phyloP scores from a whole-genome alignment of 2,888 invertebrate species.

The Conops quadrifasciatus region DNA sequence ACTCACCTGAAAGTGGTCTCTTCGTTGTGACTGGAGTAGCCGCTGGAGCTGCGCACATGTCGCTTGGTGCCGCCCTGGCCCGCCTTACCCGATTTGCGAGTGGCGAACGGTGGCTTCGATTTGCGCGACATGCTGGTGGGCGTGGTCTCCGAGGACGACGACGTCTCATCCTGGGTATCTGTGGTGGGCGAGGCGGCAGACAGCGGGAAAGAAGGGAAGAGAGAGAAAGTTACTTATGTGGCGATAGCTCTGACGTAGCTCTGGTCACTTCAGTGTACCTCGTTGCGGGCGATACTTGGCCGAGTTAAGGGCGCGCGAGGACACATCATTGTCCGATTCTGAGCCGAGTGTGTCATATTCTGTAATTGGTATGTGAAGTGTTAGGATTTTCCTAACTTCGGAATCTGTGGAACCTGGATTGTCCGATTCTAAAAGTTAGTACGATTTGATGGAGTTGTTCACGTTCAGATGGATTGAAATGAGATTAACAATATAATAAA shows the following conservation, averaged over 20 bases:
- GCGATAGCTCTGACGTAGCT: background rate
- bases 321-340: conserved; percentile 82
- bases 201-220: background rate
- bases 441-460: conserved; percentile 62
- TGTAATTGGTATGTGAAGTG: conserved; percentile 91
- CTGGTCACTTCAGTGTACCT: conserved; percentile 51
- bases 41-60: conserved; percentile 80
- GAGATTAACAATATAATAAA: conserved; percentile 41
- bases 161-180: conserved; percentile 79
- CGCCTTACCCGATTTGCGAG: conserved; percentile 72
- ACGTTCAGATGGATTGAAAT: conserved; percentile 40
- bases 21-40: conserved; percentile 85
- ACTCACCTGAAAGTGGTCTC: conserved; percentile 83
- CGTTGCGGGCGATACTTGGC: conserved; percentile 65
- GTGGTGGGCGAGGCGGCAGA: too few relatives aligned
- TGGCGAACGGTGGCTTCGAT: conserved; percentile 76
- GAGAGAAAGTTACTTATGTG: conserved; percentile 3
- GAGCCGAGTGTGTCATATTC: conserved; percentile 88
- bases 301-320: conserved; percentile 71
- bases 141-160: conserved; percentile 81
- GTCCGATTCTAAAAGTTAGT: conserved; percentile 81
- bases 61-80: conserved; percentile 70
- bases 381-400: conserved; percentile 92
- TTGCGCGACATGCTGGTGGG: conserved; percentile 74
- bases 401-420: conserved; percentile 95